Base-by-base conservation (phyloP, 2,797 vertebrate species). In the Mionectes olivaceus region DNA sequence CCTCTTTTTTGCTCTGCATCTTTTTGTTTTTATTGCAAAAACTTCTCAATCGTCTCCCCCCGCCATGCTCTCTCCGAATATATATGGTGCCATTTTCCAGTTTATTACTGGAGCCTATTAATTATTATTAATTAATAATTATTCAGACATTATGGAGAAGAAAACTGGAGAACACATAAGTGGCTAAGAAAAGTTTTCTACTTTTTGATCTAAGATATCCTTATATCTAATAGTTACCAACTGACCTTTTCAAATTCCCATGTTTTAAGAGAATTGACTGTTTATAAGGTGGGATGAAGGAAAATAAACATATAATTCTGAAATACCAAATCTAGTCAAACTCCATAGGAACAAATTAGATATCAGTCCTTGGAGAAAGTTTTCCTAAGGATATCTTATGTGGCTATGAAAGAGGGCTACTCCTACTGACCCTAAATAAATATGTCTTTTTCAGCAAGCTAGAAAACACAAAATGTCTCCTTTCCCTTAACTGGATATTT, bases 221-320 rank as follows among this genome's bases (percentile, higher is more conserved):
- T 82, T 70, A 82, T 4, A 3, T 3, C 16, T 69, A 39, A 50
- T 17, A 74, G 11, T 18, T 73, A 74, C 5, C 9, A 85, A 35
- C 33, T 7, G 17, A 65, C 22, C 5, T 88, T 76, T 67, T 60
- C 11, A 44, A 86, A 91, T 30, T 39, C 22, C 7, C 6, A 24
- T 14, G 2, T 67, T 86, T 93, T 27, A 56, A 75, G 57, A 57
- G 9, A 86, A 75, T 25, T 71, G 13, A 57, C 33, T 76, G 10
- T 9, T 67, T 83, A n/a, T 41, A 71, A 70, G 24, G 19, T 67
- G 25, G 43, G 33, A 85, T 53, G 55, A 86, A 86, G 19, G 27
- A 46, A 83, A 82, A 88, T 27, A 85, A 88, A 57, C 18, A 79
- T 78, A 61, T 65, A 43, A 56, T 91, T 83, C 57, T 25, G 52